phyloP scores from a whole-genome alignment of 2,888 invertebrate species.

The Tenthredo scrophulariae region DNA sequence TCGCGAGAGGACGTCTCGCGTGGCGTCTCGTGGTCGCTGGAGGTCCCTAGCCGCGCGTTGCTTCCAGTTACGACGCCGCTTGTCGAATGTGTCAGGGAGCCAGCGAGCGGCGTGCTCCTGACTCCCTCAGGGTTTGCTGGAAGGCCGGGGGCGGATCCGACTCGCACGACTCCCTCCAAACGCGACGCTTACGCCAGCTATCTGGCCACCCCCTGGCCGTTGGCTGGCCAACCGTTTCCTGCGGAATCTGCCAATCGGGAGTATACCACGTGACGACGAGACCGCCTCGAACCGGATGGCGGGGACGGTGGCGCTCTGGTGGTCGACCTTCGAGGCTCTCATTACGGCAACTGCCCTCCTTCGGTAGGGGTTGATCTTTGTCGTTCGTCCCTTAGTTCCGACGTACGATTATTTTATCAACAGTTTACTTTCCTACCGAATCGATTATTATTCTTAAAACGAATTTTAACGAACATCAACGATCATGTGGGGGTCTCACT shows the following conservation, averaged over 20 bases:
- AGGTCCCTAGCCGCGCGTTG: conserved; percentile 78
- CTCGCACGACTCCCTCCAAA: conserved; percentile 59
- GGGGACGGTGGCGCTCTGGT: conserved; percentile 73
- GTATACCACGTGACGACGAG: conserved; percentile 59
- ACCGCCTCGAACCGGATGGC: conserved; percentile 60
- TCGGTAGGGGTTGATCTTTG: conserved; percentile 50
- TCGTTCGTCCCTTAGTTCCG: conserved; percentile 23
- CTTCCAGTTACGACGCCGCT: conserved; percentile 78
- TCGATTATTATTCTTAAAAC: not conserved
- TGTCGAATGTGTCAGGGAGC: conserved; percentile 78
- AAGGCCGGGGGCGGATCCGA: conserved; percentile 59
- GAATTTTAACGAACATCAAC: not conserved
- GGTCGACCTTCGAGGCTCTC: conserved; percentile 68
- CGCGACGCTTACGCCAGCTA: conserved; percentile 57
- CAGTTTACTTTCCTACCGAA: not conserved
- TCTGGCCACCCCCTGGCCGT: conserved; percentile 58
- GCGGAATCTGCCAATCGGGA: conserved; percentile 59
- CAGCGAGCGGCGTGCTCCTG: conserved; percentile 73
- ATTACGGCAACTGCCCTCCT: conserved; percentile 72
- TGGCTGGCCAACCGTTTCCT: conserved; percentile 60
- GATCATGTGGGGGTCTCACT: not conserved
- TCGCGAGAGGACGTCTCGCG: conserved; percentile 58
- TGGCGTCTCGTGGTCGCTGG: conserved; percentile 66
- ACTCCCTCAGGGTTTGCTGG: conserved; percentile 75
- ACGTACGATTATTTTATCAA: not conserved